Conservation (phyloP, 2,888 invertebrate species). For the Mythimna pallens region DNA sequence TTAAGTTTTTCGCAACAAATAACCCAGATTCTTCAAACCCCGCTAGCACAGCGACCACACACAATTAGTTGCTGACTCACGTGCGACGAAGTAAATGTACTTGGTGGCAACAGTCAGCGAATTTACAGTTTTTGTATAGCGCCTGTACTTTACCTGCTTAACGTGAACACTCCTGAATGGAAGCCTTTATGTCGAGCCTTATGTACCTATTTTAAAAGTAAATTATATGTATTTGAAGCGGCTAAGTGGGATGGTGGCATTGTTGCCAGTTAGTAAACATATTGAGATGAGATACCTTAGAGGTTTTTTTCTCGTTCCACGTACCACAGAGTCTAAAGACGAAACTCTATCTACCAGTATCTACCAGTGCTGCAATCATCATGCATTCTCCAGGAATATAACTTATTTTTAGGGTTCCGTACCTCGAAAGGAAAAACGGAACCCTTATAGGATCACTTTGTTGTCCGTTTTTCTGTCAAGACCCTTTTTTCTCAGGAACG, state of each 20-base stretch:
- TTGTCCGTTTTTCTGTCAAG: no score
- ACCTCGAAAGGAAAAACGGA: no score
- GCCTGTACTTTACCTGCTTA: slow-evolving; percentile 49
- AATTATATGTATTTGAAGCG: slow-evolving; percentile 15
- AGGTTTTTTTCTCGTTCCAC: no score
- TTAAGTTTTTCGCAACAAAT: neutral
- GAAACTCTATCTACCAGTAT: no score
- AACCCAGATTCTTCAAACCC: neutral
- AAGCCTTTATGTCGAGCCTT: slow-evolving; percentile 40
- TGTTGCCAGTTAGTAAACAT: neutral
- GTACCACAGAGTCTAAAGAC: no score
- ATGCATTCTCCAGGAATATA: no score
- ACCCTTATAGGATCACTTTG: no score
- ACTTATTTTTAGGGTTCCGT: no score
- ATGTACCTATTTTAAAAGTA: slow-evolving; percentile 34
- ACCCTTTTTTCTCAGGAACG: no score
- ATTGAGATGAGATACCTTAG: no score
- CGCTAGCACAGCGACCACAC: slow-evolving; percentile 50
- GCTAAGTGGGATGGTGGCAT: neutral
- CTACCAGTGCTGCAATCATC: no score
- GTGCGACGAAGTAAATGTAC: slow-evolving; percentile 69
- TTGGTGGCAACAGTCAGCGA: slow-evolving; percentile 63
- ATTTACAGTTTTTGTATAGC: slow-evolving; percentile 63
- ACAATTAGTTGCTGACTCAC: slow-evolving; percentile 71
- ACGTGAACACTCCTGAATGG: slow-evolving; percentile 46